phyloP scores from a whole-genome alignment of 2,888 invertebrate species.

The Mechanitis messenoides region DNA sequence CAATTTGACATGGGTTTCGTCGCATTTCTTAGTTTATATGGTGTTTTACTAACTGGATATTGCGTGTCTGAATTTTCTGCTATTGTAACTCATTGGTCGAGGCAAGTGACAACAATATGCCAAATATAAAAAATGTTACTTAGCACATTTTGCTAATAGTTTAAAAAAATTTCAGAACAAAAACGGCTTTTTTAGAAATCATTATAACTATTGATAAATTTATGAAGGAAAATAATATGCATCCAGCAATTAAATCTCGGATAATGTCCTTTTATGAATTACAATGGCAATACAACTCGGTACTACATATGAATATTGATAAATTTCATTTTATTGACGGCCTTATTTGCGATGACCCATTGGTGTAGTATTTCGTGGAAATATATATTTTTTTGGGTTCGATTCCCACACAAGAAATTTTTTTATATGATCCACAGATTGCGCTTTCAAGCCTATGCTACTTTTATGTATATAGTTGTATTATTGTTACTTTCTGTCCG shows the following conservation, averaged over 20 bases:
- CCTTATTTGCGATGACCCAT: no score
- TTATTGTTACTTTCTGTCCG: no score
- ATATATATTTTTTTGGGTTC: no score
- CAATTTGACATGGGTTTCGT: slow-evolving; percentile 63
- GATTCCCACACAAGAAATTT: no score
- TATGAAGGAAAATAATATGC: slow-evolving; percentile 70
- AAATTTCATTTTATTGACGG: background rate
- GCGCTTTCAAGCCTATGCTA: no score
- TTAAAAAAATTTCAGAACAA: slow-evolving; percentile 45
- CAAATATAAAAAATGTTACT: background rate
- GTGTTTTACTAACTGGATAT: slow-evolving; percentile 67
- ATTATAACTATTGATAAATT: slow-evolving; percentile 69
- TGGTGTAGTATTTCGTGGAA: no score
- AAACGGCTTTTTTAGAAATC: slow-evolving; percentile 68
- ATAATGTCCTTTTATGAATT: slow-evolving; percentile 72
- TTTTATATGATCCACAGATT: no score
- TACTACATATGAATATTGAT: slow-evolving; percentile 31
- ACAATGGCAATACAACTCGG: slow-evolving; percentile 74
- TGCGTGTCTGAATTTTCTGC: slow-evolving; percentile 73
- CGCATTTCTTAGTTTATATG: slow-evolving; percentile 65
- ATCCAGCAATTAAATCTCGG: slow-evolving; percentile 59
- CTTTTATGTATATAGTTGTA: no score
- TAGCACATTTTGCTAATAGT: background rate
- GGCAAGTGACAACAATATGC: slow-evolving; percentile 38
- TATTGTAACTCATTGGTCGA: slow-evolving; percentile 65